A percentile compares a stretch with the other conserved stretches of the same genome.
phyloP scores from a whole-genome alignment of 2,888 invertebrate genomes.

The Synanthedon vespiformis region DNA sequence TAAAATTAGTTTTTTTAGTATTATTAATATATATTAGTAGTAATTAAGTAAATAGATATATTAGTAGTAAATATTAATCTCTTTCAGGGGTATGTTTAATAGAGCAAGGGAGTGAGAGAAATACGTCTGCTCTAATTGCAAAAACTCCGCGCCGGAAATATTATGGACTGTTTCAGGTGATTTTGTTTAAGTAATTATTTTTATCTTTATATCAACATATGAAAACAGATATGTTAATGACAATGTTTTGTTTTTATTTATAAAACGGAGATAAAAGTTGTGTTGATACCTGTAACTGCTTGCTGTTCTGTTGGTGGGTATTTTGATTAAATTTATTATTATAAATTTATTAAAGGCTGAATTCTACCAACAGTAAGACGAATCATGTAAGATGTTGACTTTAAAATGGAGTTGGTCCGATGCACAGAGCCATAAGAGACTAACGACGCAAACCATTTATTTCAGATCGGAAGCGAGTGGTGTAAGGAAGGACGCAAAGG shows the following conservation, averaged over 20 bases:
- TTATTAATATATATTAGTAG: not conserved
- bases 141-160: constrained; percentile 49
- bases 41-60: no score
- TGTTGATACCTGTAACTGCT: no score
- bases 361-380: not conserved
- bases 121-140: constrained; percentile 38
- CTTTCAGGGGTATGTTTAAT: constrained; percentile 61
- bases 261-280: no score
- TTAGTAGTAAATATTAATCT: not conserved
- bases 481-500: constrained; percentile 64
- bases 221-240: no score
- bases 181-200: constrained; percentile 1
- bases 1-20: not conserved
- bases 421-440: not conserved
- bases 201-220: no score
- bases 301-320: no score
- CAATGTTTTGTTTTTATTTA: no score
- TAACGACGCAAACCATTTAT: constrained; percentile 9
- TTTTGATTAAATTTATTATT: no score
- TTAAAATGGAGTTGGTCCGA: not conserved
- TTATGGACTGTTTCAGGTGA: constrained; percentile 61
- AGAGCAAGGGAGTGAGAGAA: constrained; percentile 56
- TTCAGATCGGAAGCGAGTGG: constrained; percentile 64
- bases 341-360: not conserved
- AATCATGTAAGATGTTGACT: not conserved